These are phyloP conservation scores for Pygocentrus nattereri DNA, from an alignment of 2,797 vertebrate genomes.

Conservation along the genomic window DNA sequence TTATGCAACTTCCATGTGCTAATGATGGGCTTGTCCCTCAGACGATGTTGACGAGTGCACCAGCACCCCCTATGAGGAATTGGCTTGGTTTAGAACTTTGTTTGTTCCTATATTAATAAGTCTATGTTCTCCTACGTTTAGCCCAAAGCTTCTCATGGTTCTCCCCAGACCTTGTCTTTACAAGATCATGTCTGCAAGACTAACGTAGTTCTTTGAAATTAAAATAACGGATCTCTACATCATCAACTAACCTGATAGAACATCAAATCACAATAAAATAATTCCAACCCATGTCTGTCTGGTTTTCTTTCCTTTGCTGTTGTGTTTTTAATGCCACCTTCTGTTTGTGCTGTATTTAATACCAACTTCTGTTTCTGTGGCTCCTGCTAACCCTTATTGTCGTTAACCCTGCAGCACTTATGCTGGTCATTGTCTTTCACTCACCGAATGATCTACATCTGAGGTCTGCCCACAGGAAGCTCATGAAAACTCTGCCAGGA, in stretches of 20 bases:
- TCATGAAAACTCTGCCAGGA: slow-evolving; percentile 36
- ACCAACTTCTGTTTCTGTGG: slow-evolving; percentile 15
- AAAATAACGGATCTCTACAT: background rate
- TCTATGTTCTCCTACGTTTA: too few species aligned
- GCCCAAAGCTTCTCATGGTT: too few species aligned
- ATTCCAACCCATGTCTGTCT: slow-evolving; percentile 12
- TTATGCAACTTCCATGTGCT: too few species aligned
- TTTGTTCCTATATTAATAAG: too few species aligned
- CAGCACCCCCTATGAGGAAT: too few species aligned
- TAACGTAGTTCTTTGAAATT: background rate
- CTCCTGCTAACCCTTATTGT: slow-evolving; percentile 29
- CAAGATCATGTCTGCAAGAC: too few species aligned
- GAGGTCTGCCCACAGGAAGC: slow-evolving; percentile 44
- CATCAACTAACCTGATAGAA: slow-evolving; percentile 9
- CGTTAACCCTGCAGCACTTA: background rate
- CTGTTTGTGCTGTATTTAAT: slow-evolving; percentile 8
- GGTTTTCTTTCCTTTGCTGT: slow-evolving; percentile 22
- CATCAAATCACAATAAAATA: slow-evolving; percentile 33
- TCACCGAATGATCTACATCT: slow-evolving; percentile 16
- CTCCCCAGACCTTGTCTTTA: too few species aligned
- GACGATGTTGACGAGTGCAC: too few species aligned
- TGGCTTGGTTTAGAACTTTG: too few species aligned
- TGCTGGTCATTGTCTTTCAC: background rate
- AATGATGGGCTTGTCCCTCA: too few species aligned
- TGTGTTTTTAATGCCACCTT: slow-evolving; percentile 11